Conservation (phyloP, 2,888 invertebrate genomes). For the Melipona bicolor region DNA sequence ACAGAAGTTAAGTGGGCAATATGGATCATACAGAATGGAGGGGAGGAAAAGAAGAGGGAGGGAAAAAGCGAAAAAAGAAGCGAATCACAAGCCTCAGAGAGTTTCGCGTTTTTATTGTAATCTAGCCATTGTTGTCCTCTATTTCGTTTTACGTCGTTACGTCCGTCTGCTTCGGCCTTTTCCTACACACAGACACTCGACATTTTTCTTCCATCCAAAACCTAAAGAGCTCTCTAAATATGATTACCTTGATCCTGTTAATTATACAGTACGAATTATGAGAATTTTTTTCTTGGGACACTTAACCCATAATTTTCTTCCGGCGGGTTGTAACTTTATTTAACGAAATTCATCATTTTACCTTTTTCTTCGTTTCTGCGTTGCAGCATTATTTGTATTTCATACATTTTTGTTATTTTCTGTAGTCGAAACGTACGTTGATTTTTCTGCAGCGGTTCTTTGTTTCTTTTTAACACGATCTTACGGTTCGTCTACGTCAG, state of each 20-base stretch:
- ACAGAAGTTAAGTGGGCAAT: constrained; percentile 35
- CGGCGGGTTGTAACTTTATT: not conserved
- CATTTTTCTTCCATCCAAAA: not conserved
- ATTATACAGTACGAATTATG: not conserved
- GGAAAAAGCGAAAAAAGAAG: not conserved
- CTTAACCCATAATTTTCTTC: not conserved
- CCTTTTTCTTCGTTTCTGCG: too few relatives aligned
- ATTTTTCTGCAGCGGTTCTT: too few relatives aligned
- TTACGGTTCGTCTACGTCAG: too few relatives aligned
- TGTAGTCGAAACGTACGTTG: too few relatives aligned
- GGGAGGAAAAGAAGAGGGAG: not conserved
- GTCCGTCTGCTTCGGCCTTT: constrained; percentile 16
- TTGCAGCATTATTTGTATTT: too few relatives aligned
- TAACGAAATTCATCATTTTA: too few relatives aligned
- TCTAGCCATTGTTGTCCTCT: constrained; percentile 32
- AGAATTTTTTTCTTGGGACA: too few relatives aligned
- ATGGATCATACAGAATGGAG: constrained; percentile 20
- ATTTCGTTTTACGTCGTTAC: constrained; percentile 50
- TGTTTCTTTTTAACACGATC: too few relatives aligned
- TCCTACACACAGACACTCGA: not conserved
- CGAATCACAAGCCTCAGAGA: constrained; percentile 22
- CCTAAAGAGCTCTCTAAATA: constrained; percentile 1
- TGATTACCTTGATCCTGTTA: not conserved
- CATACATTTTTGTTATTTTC: too few relatives aligned
- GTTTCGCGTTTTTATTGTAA: constrained; percentile 46